Conservation (phyloP, 2,113 vertebrate genomes). For the Lonchura striata region DNA sequence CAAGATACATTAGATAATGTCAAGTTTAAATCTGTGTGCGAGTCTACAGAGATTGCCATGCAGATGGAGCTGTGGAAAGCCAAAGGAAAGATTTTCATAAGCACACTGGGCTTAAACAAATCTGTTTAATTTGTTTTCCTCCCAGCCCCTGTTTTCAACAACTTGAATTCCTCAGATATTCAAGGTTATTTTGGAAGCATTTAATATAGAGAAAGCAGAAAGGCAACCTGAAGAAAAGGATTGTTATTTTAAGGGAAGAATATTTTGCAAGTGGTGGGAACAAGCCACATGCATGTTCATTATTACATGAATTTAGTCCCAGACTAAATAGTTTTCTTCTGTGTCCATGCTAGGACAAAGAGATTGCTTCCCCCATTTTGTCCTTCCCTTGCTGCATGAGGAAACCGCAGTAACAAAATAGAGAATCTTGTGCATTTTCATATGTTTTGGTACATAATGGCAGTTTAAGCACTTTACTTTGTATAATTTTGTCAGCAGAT, state of each 20-base stretch:
- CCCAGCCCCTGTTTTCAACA: not conserved
- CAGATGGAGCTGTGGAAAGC: conserved; percentile 17
- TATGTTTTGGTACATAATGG: not conserved
- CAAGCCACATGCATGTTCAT: not conserved
- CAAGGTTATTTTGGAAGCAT: not conserved
- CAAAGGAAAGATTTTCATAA: conserved; percentile 7
- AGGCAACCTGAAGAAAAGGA: not conserved
- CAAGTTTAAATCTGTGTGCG: not conserved
- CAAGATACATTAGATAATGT: not conserved
- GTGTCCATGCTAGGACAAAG: not conserved
- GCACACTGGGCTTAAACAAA: conserved; percentile 20
- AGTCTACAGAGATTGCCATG: not conserved
- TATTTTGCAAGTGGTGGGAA: not conserved
- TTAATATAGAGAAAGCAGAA: not conserved
- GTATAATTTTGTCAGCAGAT: not conserved
- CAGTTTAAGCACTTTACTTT: not conserved
- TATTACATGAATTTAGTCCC: not conserved
- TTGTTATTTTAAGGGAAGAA: conserved; percentile 2
- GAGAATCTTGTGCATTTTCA: not conserved
- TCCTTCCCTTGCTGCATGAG: not conserved
- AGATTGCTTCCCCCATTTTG: not conserved
- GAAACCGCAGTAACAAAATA: not conserved
- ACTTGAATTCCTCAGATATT: conserved; percentile 1
- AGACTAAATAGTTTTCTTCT: not conserved
- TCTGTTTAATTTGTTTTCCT: conserved; percentile 55